Base-by-base conservation (phyloP, 2,797 vertebrate genomes). In the Antrozous pallidus region DNA sequence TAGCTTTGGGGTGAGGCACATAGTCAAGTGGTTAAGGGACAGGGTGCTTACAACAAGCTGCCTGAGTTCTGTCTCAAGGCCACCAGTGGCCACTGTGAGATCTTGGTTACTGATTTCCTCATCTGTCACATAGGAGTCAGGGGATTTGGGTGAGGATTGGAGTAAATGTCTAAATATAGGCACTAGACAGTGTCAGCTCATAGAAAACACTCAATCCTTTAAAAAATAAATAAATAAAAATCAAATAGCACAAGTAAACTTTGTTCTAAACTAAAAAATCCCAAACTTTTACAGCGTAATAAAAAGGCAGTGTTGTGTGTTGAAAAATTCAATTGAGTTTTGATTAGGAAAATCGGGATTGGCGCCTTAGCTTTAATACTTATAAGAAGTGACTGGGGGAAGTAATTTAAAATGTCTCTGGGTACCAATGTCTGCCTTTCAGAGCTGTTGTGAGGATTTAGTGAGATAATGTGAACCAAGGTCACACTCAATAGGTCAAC, bases 201-300 rank as follows among this genome's bases (percentile, higher is more conserved):
- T 17, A 14, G 45, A 31, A 31, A 74, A 54, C 17, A 20, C 28
- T 51, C 36, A 56, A 28, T 80, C 40, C 31, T 58, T 77, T 42
- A 42, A 8, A 20, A 20, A n/a, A 88, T n/a, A n/a, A n/a, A n/a
- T n/a, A 51, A 63, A n/a, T 51, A 56, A 36, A n/a, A 12, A 2
- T 22, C 63, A 38, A 73, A 61, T 3, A 36, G 47, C 14, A 70
- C 77, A 95, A 67, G 6, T 74, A 61, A 84, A 65, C 26, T 31
- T 67, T 20, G 9, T 67, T 88, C 58, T 69, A 88, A 93, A 81
- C 14, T 24, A 67, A 63, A 94, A 94, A 94, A n/a, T 42, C 17
- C 7, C n/a, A 40, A 82, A 58, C 13, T 18, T 47, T 85, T 61
- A 20, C 36, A 67, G 20, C 54, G n/a, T 14, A 78, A 47, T 17